Evolutionary conservation across 1,140 invertebrate species (phyloP), one percentile per base, ranked within the genome.

Genomic region (Octopus bimaculoides): DNA sequence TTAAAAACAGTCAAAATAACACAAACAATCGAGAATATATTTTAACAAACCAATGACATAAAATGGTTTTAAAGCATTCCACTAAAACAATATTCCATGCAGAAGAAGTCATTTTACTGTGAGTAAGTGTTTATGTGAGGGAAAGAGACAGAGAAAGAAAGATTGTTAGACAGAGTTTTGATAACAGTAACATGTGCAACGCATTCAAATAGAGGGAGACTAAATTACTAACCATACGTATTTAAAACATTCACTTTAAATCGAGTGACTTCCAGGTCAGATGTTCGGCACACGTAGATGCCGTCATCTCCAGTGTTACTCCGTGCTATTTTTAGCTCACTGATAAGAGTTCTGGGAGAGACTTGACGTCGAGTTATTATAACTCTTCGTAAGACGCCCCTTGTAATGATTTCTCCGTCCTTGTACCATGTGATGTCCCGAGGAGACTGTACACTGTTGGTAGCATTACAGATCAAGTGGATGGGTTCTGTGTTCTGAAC

Each of bases 181-280:
- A 41, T 41, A 41, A 41, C 26, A 41, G 26, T 41, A 41, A 41
- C 26, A 41, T 41, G 26, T 71, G 26, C 66, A 71, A 71, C 17
- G 66, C 26, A 71, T 14, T 71, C 66, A 71, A 71, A 71, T 6
- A 71, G 17, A 71, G 26, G 66, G 66, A 71, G 66, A 71, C 66
- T 71, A 71, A 20, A 41, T 66, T 75, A 75, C 74, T 75, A 52
- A 75, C 74, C 74, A 75, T 75, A 75, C 12, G 41, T 85, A 79
- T 85, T 85, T 79, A 87, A 82, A 53, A 87, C 80, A 78, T 85
- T 82, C 79, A 87, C 84, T 79, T 83, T 85, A 78, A 81, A 82
- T 78, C 84, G 84, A 14, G 84, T 85, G 26, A 85, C 82, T 78
- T 85, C 84, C 14, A 84, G 73, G 75, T 85, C 84, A 12, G 86